A percentile compares a stretch with the other conserved stretches of the same genome.
Conservation (phyloP, 2,113 vertebrate species). For the Cacatua alba region DNA sequence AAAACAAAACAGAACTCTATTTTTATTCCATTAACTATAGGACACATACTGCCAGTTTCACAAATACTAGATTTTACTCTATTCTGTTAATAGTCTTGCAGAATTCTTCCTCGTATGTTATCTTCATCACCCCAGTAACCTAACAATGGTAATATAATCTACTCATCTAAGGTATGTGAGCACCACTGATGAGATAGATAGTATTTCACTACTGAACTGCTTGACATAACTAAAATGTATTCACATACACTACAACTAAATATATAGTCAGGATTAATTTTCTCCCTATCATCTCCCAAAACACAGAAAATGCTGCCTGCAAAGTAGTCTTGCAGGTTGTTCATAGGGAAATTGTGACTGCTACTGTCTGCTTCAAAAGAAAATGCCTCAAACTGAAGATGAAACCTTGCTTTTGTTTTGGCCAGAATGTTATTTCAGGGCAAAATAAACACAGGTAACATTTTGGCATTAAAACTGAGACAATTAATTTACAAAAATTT, state of each 20-base stretch:
- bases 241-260: not conserved
- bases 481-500: not conserved
- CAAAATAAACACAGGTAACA: not conserved
- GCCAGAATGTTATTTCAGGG: not conserved
- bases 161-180: not conserved
- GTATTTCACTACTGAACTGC: not conserved
- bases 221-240: not conserved
- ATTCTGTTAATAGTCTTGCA: not conserved
- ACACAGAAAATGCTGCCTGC: not conserved
- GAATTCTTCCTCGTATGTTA: not conserved
- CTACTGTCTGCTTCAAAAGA: not conserved
- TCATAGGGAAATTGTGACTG: not conserved
- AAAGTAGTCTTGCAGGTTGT: not conserved
- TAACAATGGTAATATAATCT: not conserved
- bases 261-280: not conserved
- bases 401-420: not conserved
- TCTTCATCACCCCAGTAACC: not conserved
- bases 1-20: not conserved
- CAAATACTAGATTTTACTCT: not conserved
- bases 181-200: not conserved
- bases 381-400: not conserved
- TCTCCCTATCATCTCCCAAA: not conserved
- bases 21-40: not conserved
- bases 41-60: not conserved
- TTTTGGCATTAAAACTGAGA: not conserved